These are phyloP conservation scores for Luffia ferchaultella DNA, from an alignment of 2,888 invertebrate genomes.

Conservation along the genomic window DNA sequence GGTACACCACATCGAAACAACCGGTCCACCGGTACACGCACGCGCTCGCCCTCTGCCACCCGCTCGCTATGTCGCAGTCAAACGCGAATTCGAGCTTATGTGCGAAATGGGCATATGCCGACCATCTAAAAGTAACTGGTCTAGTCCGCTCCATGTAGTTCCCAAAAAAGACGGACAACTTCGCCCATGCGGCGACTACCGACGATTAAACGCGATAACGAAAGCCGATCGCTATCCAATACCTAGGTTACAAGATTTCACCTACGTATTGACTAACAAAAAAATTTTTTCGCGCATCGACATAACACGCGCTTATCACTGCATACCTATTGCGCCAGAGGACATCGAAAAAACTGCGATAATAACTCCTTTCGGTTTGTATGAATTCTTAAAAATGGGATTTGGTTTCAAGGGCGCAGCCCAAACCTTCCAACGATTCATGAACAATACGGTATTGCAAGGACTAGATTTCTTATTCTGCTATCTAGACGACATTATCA, in stretches of 20 bases:
- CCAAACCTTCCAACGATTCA: slow-evolving; percentile 26
- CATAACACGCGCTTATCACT: slow-evolving; percentile 9
- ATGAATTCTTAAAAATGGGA: slow-evolving; percentile 24
- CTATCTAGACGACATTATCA: slow-evolving; percentile 10
- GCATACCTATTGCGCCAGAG: slow-evolving; percentile 1
- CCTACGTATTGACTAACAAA: slow-evolving; percentile 5
- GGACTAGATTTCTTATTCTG: slow-evolving; percentile 8
- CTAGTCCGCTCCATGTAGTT: slow-evolving; percentile 27
- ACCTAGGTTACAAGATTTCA: slow-evolving; percentile 24
- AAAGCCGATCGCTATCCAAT: slow-evolving; percentile 25
- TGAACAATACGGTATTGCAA: slow-evolving; percentile 16
- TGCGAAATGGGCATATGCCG: slow-evolving; percentile 31
- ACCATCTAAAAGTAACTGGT: slow-evolving; percentile 33
- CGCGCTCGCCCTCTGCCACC: slow-evolving; percentile 26
- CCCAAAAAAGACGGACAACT: slow-evolving; percentile 18
- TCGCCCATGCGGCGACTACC: slow-evolving; percentile 27
- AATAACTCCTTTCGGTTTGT: slow-evolving; percentile 24
- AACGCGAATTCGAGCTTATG: slow-evolving; percentile 25
- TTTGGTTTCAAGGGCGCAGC: slow-evolving; percentile 27
- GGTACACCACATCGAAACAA: slow-evolving; percentile 24
- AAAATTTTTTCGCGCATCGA: slow-evolving; percentile 23
- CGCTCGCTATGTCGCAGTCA: slow-evolving; percentile 23
- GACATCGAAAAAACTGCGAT: slow-evolving; percentile 31
- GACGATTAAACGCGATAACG: slow-evolving; percentile 22
- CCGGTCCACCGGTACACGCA: slow-evolving; percentile 25